Percentiles rank a stretch among this genome's conserved stretches.
Evolutionary conservation across 2,113 vertebrate species (phyloP).

Genomic region (Vidua macroura): DNA sequence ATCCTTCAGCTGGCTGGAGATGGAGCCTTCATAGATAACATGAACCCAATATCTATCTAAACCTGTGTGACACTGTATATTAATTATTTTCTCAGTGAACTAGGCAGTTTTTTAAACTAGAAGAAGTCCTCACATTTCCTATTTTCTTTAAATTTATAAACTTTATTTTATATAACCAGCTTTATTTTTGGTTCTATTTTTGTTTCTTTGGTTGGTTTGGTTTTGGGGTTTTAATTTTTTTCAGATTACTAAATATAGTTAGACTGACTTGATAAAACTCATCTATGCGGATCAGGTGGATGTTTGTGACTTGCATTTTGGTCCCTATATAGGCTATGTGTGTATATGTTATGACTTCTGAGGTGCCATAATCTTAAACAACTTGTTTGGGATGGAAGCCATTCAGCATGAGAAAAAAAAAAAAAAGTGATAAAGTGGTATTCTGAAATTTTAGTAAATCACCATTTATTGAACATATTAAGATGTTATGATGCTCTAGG

Average conservation of each 20-base stretch:
- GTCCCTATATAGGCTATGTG: too few species aligned
- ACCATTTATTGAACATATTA: background rate
- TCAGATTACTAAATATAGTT: background rate
- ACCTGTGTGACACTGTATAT: background rate
- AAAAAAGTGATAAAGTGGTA: background rate
- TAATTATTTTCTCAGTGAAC: background rate
- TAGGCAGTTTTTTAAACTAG: background rate
- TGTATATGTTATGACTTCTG: background rate
- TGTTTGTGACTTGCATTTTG: background rate
- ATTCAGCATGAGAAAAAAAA: background rate
- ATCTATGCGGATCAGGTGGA: background rate
- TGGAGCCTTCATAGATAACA: background rate
- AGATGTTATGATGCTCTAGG: background rate
- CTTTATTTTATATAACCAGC: background rate
- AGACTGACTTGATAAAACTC: background rate
- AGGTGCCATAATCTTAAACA: background rate
- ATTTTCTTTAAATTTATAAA: background rate
- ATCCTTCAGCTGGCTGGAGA: background rate
- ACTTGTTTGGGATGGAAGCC: background rate
- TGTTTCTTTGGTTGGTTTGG: background rate
- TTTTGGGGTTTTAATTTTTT: background rate
- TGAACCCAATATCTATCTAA: background rate
- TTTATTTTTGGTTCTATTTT: background rate
- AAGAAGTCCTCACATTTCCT: background rate
- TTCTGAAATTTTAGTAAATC: background rate